These are phyloP conservation scores for Drymodes brunneopygia DNA, from an alignment of 2,113 vertebrate species.

Conservation along the genomic window DNA sequence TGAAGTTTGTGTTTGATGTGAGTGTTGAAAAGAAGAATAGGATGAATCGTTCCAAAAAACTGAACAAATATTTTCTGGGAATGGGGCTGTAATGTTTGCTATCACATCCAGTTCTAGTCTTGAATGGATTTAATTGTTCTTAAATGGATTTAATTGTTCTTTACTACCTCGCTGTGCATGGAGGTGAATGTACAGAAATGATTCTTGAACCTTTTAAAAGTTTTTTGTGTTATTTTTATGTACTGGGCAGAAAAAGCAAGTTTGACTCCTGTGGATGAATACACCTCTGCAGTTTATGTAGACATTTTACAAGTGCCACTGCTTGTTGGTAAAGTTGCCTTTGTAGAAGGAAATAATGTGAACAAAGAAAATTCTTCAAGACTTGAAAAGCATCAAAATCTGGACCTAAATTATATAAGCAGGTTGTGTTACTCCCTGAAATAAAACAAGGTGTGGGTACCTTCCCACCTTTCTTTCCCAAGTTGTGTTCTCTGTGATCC, in stretches of 20 bases:
- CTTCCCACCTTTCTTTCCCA: not conserved
- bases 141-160: not conserved
- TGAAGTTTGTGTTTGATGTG: not conserved
- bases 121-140: not conserved
- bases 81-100: not conserved
- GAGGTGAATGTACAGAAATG: not conserved
- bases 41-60: not conserved
- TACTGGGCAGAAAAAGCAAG: not conserved
- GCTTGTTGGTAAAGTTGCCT: not conserved
- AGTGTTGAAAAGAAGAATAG: not conserved
- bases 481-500: too few relatives aligned
- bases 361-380: not conserved
- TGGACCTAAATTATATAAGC: too few relatives aligned
- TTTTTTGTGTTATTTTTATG: not conserved
- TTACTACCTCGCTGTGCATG: not conserved
- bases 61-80: not conserved
- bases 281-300: accelerated
- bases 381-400: not conserved
- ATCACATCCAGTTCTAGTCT: not conserved
- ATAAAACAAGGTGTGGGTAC: not conserved
- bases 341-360: not conserved
- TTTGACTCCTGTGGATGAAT: not conserved
- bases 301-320: not conserved
- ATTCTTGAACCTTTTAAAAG: not conserved
- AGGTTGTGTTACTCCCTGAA: not conserved